A percentile compares a stretch with the other conserved stretches of the same genome.
Evolutionary conservation across 2,888 invertebrate species (phyloP).

Genomic region (Nomada fabriciana): DNA sequence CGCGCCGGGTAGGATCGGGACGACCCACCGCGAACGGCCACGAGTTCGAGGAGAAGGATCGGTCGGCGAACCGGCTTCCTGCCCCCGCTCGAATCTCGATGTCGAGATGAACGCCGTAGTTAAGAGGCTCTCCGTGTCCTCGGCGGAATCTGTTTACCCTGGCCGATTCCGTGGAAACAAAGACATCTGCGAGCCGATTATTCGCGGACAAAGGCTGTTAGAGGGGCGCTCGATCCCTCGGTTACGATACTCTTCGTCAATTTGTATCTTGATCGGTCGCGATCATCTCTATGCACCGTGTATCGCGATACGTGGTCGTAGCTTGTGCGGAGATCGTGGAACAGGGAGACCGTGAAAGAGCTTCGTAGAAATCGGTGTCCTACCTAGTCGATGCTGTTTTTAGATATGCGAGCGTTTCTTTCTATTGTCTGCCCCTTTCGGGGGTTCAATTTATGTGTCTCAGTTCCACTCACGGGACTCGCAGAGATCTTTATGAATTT

Average conservation of each 20-base stretch:
- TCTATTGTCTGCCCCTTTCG: neutral
- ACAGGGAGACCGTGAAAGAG: neutral
- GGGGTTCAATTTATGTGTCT: neutral
- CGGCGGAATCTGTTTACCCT: constrained; percentile 51
- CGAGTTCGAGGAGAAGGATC: constrained; percentile 53
- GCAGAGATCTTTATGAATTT: neutral
- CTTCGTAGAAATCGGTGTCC: constrained; percentile 3
- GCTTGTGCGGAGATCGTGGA: neutral
- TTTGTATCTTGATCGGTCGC: constrained; percentile 47
- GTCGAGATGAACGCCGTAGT: constrained; percentile 64
- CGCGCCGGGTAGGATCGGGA: constrained; percentile 46
- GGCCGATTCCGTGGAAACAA: constrained; percentile 52
- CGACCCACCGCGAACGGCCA: constrained; percentile 68
- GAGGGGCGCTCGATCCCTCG: constrained; percentile 7
- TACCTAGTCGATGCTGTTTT: neutral
- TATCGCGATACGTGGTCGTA: neutral
- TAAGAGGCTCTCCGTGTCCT: constrained; percentile 45
- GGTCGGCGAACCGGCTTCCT: constrained; percentile 57
- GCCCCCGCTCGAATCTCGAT: constrained; percentile 37
- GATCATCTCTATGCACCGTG: constrained; percentile 21
- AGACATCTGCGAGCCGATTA: constrained; percentile 51
- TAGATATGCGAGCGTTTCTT: neutral
- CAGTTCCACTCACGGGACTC: neutral
- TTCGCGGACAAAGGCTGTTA: constrained; percentile 40
- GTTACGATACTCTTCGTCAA: constrained; percentile 43